These are phyloP conservation scores for Phenganax marumi DNA, from an alignment of 92 coral and sea anemone genomes.

Conservation along the genomic window DNA sequence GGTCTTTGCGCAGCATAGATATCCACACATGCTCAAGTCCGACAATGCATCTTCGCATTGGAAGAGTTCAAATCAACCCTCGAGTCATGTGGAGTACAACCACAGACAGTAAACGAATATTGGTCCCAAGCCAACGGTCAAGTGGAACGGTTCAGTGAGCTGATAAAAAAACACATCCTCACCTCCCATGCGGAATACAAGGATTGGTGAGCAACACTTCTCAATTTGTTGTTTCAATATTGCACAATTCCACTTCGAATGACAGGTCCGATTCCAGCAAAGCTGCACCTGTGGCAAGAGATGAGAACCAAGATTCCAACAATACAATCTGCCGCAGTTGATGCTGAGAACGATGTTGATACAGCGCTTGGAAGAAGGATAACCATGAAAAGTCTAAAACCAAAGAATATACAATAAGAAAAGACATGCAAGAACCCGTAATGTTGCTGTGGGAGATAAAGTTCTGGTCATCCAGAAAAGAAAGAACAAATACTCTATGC, in stretches of 20 bases:
- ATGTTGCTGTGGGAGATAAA: conserved; percentile 14
- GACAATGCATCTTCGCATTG: conserved; percentile 47
- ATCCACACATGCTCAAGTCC: conserved; percentile 25
- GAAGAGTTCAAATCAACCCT: conserved; percentile 12
- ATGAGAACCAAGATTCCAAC: too few relatives aligned
- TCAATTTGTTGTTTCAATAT: too few relatives aligned
- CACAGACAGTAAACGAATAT: conserved; percentile 27
- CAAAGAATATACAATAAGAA: conserved; percentile 26
- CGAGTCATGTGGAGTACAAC: conserved; percentile 31
- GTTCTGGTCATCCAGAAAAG: conserved; percentile 38
- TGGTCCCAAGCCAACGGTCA: conserved; percentile 68
- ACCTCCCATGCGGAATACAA: too few relatives aligned
- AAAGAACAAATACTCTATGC: conserved; percentile 39
- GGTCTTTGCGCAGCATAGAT: conserved; percentile 26
- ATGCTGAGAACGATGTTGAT: too few relatives aligned
- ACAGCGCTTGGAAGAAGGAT: too few relatives aligned
- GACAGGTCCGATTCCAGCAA: too few relatives aligned
- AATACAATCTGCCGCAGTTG: too few relatives aligned
- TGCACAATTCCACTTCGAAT: too few relatives aligned
- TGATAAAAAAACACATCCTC: conserved; percentile 3
- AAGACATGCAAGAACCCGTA: conserved; percentile 28
- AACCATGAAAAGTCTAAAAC: background rate
- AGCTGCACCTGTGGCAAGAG: too few relatives aligned
- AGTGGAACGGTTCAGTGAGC: too few relatives aligned
- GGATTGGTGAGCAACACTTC: too few relatives aligned